These are phyloP conservation scores for Trissolcus brochymenae DNA, from an alignment of 2,888 invertebrate species.

Conservation along the genomic window DNA sequence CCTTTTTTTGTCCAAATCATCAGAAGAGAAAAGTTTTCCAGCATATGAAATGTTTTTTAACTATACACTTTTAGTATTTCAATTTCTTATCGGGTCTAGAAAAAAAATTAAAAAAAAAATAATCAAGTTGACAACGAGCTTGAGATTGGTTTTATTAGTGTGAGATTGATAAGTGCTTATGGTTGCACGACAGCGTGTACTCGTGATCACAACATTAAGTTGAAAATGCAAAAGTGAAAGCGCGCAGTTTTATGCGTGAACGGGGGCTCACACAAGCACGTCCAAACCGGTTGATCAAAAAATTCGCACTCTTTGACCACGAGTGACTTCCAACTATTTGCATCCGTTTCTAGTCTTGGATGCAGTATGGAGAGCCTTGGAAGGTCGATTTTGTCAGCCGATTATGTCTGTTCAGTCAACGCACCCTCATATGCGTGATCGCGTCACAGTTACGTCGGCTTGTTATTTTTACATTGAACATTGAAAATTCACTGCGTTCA, in stretches of 20 bases:
- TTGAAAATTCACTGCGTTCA: conserved; percentile 33
- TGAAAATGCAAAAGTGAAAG: conserved; percentile 31
- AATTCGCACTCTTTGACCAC: background rate
- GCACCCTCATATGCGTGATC: conserved; percentile 10
- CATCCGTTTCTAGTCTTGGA: conserved; percentile 16
- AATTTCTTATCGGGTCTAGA: too few relatives aligned
- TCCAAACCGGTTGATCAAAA: conserved; percentile 29
- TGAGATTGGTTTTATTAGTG: background rate
- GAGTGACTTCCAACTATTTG: conserved; percentile 25
- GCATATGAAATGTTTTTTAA: too few relatives aligned
- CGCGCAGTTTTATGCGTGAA: background rate
- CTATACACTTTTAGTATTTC: too few relatives aligned
- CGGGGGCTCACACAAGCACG: background rate
- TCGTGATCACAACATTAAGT: conserved; percentile 6
- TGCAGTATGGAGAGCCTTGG: conserved; percentile 28
- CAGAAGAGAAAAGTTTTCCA: too few relatives aligned
- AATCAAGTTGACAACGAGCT: background rate
- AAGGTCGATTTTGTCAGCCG: conserved; percentile 32
- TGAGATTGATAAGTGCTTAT: conserved; percentile 20
- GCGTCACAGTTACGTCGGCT: conserved; percentile 14
- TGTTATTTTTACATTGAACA: background rate
- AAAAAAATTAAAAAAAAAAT: too few relatives aligned
- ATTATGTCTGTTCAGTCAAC: conserved; percentile 5
- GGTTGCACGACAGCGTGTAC: conserved; percentile 5
- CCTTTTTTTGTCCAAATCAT: too few relatives aligned